A percentile compares a stretch with the other conserved stretches of the same genome.
phyloP scores from a whole-genome alignment of 2,797 vertebrate species.

The Chiroxiphia lanceolata region DNA sequence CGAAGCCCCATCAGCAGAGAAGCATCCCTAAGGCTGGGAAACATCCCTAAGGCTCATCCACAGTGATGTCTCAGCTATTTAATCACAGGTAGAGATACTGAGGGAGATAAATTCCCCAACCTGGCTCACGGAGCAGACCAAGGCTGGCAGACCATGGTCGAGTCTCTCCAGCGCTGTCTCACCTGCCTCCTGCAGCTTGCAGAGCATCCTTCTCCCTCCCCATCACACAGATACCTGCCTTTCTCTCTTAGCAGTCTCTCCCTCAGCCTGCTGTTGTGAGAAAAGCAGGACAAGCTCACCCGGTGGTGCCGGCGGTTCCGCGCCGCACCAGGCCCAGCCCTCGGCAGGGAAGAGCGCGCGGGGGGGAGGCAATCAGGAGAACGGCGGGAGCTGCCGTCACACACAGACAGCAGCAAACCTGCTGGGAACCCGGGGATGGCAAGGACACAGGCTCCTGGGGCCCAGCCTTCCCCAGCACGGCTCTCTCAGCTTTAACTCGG shows the following conservation, averaged over 20 bases:
- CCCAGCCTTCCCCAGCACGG: not conserved
- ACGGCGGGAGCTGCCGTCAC: not conserved
- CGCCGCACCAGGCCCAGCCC: not conserved
- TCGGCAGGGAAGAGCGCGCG: not conserved
- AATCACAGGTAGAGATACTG: not conserved
- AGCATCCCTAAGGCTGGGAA: not conserved
- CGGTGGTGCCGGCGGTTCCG: not conserved
- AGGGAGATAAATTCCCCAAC: not conserved
- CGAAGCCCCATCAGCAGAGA: too few species aligned
- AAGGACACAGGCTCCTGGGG: not conserved
- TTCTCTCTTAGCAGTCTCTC: not conserved
- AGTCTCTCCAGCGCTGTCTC: not conserved
- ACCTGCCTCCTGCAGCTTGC: accelerated
- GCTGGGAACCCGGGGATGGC: not conserved
- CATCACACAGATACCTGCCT: not conserved
- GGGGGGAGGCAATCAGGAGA: slow-evolving; percentile 1
- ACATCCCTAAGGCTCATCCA: not conserved
- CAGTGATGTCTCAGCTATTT: not conserved
- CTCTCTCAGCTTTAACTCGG: not conserved
- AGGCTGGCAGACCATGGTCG: not conserved
- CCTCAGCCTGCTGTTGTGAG: not conserved
- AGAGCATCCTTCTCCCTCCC: not conserved
- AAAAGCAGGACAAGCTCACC: not conserved
- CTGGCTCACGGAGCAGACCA: not conserved
- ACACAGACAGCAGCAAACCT: not conserved